Evolutionary conservation across 2,888 invertebrate genomes (phyloP).

Genomic region (Pandemis cinnamomeana): DNA sequence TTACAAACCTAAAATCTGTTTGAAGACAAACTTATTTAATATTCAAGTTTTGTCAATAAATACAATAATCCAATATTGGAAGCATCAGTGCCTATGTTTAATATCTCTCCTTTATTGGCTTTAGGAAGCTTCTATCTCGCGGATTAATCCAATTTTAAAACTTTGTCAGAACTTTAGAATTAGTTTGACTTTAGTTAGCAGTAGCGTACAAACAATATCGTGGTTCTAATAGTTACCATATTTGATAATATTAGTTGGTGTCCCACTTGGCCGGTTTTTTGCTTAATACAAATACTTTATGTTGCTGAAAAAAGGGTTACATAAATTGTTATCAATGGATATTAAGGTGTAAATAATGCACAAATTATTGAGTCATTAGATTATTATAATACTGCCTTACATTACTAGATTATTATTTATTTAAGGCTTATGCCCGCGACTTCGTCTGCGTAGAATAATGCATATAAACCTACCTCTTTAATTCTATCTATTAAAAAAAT

Average conservation of each 20-base stretch:
- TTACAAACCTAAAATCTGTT: neutral
- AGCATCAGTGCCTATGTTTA: neutral
- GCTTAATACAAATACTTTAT: no score
- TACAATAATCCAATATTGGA: neutral
- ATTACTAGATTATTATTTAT: no score
- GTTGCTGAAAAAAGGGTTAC: no score
- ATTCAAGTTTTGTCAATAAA: conserved; percentile 3
- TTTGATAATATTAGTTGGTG: neutral
- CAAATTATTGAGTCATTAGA: no score
- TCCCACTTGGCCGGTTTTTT: neutral
- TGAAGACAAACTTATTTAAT: conserved; percentile 1
- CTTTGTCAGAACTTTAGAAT: neutral
- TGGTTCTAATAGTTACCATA: neutral
- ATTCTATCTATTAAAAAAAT: no score
- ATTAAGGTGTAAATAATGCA: no score
- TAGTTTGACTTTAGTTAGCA: conserved; percentile 1
- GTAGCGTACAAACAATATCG: neutral
- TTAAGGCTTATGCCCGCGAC: no score
- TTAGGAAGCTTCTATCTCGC: neutral
- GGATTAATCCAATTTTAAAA: neutral
- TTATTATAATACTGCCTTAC: no score
- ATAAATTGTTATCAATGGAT: no score
- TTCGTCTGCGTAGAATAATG: no score
- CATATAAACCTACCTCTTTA: no score
- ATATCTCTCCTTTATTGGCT: conserved; percentile 1